Base-by-base conservation (phyloP, 2,888 invertebrate genomes). In the Dichetophora obliterata region DNA sequence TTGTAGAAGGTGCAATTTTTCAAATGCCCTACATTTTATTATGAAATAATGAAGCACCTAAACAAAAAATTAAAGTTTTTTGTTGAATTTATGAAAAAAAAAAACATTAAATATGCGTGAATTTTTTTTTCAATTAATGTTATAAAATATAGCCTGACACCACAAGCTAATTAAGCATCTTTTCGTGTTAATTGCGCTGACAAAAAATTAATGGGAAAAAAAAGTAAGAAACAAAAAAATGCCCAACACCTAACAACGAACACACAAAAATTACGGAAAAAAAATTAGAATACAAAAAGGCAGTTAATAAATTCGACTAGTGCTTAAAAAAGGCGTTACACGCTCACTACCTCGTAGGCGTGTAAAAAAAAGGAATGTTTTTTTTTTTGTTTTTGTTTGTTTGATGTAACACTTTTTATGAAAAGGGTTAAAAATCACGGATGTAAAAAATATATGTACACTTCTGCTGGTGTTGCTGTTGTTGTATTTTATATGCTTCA, bases 361-460 rank as follows among this genome's bases (percentile, higher is more conserved):
- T 37, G 37, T 37, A 37, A 37, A 37, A 37, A 37, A 37, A 5
- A 5, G 4, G 37, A 37, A 37, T 37, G 31, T 37, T 8, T 37
- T 37, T 8, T 37, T 37, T 37, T 37, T 37, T 6, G 1, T 37
- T 37, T 3, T 6, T 37, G 3, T 37, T 37, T 37, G 5, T 37
- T 37, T n/a, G n/a, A 6, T 37, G 31, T 31, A 4, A 37, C 8
- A 37, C n/a, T n/a, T 52, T 19, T 19, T 19, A n/a, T 54, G 54
- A 54, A 54, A 54, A 54, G 54, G 54, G 54, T 37, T 54, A 54
- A 54, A 54, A 54, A 54, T 54, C 54, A 54, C 54, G 54, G 54
- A 4, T 54, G 54, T 22, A 22, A 54, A 54, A n/a, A 54, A 54
- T 22, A 54, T 19, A 54, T 22, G 16, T 19, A 3, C n/a, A 54